Evolutionary conservation across 2,113 vertebrate genomes (phyloP), one percentile per base, ranked within the genome.

Genomic region (Epinephelus cyanopodus): DNA sequence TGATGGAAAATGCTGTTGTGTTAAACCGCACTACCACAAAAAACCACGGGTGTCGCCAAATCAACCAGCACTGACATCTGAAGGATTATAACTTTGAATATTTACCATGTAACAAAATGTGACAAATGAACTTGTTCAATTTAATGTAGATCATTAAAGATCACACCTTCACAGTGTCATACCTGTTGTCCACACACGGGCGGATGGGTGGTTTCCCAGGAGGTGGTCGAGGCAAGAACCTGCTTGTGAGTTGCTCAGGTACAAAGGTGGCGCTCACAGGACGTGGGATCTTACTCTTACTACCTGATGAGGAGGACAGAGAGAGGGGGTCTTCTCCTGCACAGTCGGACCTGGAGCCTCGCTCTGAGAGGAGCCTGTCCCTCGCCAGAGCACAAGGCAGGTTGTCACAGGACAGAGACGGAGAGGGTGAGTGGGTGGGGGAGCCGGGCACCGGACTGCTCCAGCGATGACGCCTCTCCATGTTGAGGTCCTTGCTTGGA

Each of bases 211-310:
- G 97, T 87, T 97, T 98, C 85, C 98, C 98, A 25, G 97, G 97
- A 77, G 98, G 98, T 19, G 98, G 98, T 12, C 96, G 96, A 89
- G 98, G 98, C 93, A 97, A 90, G 87, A 99, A 98, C 83, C 95
- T 96, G 90, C 95, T 88, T 19, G 95, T 92, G 33, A 96, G 86
- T 86, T 96, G 97, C 88, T 99, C 97, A 17, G 95, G 91, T n/a
- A 92, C 94, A 80, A 96, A 91, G 84, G 96, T 96, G 66, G 96
- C 95, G 69, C 93, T 95, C 48, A 99, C 95, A 6, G 98, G 98
- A 79, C 98, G 96, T 47, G 98, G 98, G 88, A 99, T 99, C 93
- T 98, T 99, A 94, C 98, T 99, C 93, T 95, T 98, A 86, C 97
- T 95, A 37, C 95, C 96, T 1, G 96, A 96, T 52, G 96, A 96